phyloP scores from a whole-genome alignment of 2,888 invertebrate species.

The Lucinisca nassula region DNA sequence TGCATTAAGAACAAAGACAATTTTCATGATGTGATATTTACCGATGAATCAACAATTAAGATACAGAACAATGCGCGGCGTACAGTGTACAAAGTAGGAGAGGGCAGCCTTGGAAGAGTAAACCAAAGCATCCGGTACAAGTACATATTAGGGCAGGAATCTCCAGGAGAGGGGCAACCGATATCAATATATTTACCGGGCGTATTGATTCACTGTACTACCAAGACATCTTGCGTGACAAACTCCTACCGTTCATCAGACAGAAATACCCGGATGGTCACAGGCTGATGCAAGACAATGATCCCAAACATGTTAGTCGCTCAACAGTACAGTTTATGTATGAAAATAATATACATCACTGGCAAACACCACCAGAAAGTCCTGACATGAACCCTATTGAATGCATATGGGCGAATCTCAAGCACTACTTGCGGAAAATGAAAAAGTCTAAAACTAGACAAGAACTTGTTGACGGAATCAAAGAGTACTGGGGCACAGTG shows the following conservation, averaged over 20 bases:
- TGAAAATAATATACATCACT: slow-evolving; percentile 26
- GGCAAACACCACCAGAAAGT: slow-evolving; percentile 32
- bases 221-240: not conserved
- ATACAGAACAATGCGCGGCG: not conserved
- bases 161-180: slow-evolving; percentile 10
- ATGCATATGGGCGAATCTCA: not conserved
- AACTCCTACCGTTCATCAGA: not conserved
- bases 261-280: not conserved
- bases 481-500: not conserved
- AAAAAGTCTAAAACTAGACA: not conserved
- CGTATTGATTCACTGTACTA: slow-evolving; percentile 17
- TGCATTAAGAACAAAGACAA: not conserved
- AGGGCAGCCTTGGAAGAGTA: not conserved
- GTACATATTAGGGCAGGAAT: slow-evolving; percentile 34
- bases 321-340: slow-evolving; percentile 8
- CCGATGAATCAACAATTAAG: slow-evolving; percentile 19
- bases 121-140: slow-evolving; percentile 10
- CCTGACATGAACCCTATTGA: slow-evolving; percentile 31
- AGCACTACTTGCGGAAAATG: slow-evolving; percentile 13
- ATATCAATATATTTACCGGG: slow-evolving; percentile 22
- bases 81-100: not conserved
- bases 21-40: slow-evolving; percentile 2
- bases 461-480: slow-evolving; percentile 23
- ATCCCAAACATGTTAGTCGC: slow-evolving; percentile 32
- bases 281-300: slow-evolving; percentile 33